Conservation (phyloP, 2,113 vertebrate species). For the Pluvianellus socialis region DNA sequence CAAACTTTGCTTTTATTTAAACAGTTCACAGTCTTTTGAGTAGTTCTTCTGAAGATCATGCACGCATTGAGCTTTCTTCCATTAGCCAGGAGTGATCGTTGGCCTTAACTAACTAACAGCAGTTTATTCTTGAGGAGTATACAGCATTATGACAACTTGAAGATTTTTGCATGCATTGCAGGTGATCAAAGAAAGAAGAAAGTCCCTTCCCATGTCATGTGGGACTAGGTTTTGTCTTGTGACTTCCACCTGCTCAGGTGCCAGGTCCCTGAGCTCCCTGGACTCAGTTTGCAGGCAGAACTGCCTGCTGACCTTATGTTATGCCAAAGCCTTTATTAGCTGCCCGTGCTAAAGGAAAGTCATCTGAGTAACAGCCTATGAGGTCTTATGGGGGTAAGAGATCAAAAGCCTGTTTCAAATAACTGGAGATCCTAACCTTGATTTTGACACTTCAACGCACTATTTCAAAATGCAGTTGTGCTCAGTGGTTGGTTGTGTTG, state of each 20-base stretch:
- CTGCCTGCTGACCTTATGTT: fast-evolving
- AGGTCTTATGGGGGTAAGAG: not conserved
- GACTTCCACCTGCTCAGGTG: not conserved
- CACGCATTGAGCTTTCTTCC: not conserved
- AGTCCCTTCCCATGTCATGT: not conserved
- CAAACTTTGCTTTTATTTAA: slow-evolving; percentile 7
- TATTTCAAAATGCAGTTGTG: not conserved
- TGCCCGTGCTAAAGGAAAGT: not conserved
- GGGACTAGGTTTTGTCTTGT: not conserved
- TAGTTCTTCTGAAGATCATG: not conserved
- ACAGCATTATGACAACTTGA: not conserved
- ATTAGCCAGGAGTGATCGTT: not conserved
- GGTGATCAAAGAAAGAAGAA: not conserved
- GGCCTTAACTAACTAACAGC: not conserved
- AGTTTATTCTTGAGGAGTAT: not conserved
- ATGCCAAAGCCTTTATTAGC: not conserved
- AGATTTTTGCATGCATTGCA: not conserved
- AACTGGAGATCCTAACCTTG: not conserved
- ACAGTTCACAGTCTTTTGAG: not conserved
- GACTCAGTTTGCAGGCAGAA: not conserved
- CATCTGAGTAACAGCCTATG: not conserved
- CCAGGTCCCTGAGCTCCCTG: not conserved
- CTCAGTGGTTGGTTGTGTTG: not conserved
- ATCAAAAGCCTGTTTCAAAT: not conserved
- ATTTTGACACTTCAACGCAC: not conserved